Evolutionary conservation across 2,797 vertebrate genomes (phyloP).

Genomic region (Emys orbicularis): DNA sequence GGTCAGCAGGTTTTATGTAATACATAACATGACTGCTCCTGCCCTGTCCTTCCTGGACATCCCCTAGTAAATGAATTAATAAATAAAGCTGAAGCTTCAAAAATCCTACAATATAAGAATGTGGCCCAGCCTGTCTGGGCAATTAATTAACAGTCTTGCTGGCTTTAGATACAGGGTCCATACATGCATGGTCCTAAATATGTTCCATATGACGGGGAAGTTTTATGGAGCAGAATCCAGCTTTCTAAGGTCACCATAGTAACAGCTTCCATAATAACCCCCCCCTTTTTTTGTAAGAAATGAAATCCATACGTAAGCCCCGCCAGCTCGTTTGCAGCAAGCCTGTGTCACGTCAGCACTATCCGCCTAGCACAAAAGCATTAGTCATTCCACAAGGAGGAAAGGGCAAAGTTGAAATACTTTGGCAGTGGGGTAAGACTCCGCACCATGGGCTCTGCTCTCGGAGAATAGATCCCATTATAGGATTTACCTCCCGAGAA

Average conservation of each 20-base stretch:
- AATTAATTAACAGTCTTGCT: neutral
- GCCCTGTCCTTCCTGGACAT: neutral
- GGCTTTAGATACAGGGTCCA: neutral
- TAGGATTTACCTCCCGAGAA: neutral
- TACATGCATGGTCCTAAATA: constrained; percentile 8
- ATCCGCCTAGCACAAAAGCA: neutral
- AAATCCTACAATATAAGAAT: neutral
- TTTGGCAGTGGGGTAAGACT: neutral
- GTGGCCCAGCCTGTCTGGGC: neutral
- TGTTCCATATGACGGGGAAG: neutral
- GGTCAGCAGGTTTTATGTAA: neutral
- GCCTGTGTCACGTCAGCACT: neutral
- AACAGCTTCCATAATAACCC: neutral
- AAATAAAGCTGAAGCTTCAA: neutral
- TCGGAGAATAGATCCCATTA: neutral
- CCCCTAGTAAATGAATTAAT: neutral
- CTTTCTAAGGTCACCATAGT: neutral
- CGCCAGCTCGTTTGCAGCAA: neutral
- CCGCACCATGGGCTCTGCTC: neutral
- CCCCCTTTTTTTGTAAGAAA: neutral
- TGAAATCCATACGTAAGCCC: neutral
- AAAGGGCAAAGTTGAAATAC: neutral
- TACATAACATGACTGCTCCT: neutral
- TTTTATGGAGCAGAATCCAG: rapidly evolving
- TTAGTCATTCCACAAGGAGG: neutral